These are phyloP conservation scores for Lophochroa leadbeateri DNA, from an alignment of 2,113 vertebrate genomes.

Conservation along the genomic window DNA sequence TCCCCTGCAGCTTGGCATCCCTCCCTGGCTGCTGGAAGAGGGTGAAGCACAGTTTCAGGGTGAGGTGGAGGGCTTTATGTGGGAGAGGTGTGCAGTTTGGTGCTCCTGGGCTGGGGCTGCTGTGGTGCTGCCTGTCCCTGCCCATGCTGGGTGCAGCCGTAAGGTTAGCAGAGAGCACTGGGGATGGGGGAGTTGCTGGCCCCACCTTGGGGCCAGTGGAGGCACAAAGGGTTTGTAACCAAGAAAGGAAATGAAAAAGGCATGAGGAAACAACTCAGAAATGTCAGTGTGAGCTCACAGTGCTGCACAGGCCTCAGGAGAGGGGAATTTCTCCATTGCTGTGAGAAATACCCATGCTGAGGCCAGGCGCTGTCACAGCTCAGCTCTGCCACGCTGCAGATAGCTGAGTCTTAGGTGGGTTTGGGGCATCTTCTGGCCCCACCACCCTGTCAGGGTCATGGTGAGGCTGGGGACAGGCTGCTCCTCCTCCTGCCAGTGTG, in stretches of 20 bases:
- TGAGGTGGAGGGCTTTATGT: not conserved
- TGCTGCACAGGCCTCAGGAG: not conserved
- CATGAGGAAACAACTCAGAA: not conserved
- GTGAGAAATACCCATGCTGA: not conserved
- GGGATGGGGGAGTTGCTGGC: not conserved
- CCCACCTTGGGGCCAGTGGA: not conserved
- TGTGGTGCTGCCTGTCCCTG: not conserved
- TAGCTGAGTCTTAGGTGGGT: rapidly evolving
- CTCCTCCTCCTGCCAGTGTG: not conserved
- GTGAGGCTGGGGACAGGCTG: not conserved
- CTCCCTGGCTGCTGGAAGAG: not conserved
- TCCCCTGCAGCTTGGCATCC: not conserved
- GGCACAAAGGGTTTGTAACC: not conserved
- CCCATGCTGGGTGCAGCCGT: not conserved
- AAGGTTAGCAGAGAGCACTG: not conserved
- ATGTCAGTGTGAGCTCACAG: not conserved
- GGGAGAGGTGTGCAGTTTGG: rapidly evolving
- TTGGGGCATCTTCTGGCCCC: not conserved
- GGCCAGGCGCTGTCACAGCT: rapidly evolving
- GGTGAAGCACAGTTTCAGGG: not conserved
- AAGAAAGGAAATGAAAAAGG: not conserved
- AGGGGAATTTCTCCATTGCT: not conserved
- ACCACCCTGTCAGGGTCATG: not conserved
- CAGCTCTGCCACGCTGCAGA: rapidly evolving
- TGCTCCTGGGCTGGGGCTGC: not conserved